These are phyloP conservation scores for Syngnathus typhle DNA, from an alignment of 2,113 vertebrate genomes.

Conservation along the genomic window DNA sequence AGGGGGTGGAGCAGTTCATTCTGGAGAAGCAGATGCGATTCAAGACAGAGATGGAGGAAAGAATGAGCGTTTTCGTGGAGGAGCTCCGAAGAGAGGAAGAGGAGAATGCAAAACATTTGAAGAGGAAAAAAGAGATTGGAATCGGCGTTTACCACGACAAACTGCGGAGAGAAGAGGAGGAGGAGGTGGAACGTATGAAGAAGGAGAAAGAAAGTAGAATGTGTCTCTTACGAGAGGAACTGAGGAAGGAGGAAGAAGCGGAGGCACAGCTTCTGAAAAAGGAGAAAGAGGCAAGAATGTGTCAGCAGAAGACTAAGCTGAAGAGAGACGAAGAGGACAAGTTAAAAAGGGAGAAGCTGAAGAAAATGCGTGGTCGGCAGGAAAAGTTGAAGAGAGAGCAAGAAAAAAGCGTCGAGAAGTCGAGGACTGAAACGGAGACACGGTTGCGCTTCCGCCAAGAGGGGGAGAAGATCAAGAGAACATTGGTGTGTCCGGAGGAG, in stretches of 20 bases:
- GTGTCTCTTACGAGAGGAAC: not conserved
- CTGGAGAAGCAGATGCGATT: not conserved
- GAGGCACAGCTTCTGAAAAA: not conserved
- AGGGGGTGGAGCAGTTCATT: not conserved
- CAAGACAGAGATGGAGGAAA: not conserved
- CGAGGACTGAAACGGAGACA: not conserved
- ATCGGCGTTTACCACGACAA: not conserved
- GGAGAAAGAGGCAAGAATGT: not conserved
- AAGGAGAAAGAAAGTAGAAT: not conserved
- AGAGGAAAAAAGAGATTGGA: not conserved
- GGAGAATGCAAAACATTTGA: not conserved
- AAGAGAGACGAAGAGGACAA: not conserved
- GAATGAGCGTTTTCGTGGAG: not conserved
- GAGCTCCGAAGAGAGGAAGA: slow-evolving; percentile 1
- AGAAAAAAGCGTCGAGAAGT: not conserved
- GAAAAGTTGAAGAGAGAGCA: not conserved
- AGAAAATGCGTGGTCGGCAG: not conserved
- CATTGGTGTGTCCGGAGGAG: not conserved
- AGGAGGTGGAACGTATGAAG: not conserved
- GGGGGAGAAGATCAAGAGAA: not conserved
- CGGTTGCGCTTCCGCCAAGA: not conserved
- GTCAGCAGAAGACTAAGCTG: not conserved
- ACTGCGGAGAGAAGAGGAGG: not conserved
- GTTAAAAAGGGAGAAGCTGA: not conserved
- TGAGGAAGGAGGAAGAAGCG: not conserved